phyloP scores from a whole-genome alignment of 2,113 vertebrate genomes.

The Varanus salvator region DNA sequence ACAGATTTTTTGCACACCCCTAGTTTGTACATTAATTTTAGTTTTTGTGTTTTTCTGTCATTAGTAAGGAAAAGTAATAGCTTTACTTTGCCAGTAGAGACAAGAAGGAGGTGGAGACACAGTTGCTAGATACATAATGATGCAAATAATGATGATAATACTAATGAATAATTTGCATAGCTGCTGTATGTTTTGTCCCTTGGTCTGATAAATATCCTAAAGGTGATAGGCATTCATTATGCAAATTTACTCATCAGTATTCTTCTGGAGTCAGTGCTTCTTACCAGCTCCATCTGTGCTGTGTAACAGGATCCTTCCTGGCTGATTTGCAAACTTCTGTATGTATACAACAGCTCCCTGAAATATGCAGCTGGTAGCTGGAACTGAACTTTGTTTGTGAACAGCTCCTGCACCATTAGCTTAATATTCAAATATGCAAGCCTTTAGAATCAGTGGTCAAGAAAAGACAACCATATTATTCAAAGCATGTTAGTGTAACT shows the following conservation, averaged over 20 bases:
- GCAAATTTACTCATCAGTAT: neutral
- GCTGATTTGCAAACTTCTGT: neutral
- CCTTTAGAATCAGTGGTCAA: neutral
- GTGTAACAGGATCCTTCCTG: too few species aligned
- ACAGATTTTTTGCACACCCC: too few species aligned
- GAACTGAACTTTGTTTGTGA: neutral
- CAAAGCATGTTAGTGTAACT: neutral
- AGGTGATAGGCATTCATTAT: neutral
- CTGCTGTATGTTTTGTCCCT: too few species aligned
- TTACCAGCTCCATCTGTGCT: neutral
- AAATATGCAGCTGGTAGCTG: neutral
- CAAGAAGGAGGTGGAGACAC: too few species aligned
- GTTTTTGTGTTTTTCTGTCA: too few species aligned
- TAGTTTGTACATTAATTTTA: too few species aligned
- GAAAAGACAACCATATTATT: neutral
- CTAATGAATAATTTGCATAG: too few species aligned
- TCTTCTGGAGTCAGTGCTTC: neutral
- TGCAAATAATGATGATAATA: too few species aligned
- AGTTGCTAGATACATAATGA: too few species aligned
- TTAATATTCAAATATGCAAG: neutral
- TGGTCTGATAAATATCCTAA: neutral
- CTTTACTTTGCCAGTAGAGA: too few species aligned
- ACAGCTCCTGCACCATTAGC: neutral
- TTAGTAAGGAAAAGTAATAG: too few species aligned
- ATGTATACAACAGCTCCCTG: neutral